These are phyloP conservation scores for Morpho deidamia DNA, from an alignment of 2,888 invertebrate species.

Conservation along the genomic window DNA sequence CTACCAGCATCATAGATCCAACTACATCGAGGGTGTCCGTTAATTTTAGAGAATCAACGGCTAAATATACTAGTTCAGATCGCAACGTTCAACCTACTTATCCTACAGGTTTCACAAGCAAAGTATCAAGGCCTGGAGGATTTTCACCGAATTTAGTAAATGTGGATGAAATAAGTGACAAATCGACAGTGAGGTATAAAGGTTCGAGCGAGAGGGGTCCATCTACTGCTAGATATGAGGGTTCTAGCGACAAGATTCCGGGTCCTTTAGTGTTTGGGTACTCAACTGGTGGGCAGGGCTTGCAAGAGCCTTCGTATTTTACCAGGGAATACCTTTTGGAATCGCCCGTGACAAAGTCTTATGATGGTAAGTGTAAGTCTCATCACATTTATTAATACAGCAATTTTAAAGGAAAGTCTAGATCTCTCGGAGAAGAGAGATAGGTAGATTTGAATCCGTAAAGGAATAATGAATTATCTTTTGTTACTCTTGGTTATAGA, in stretches of 20 bases:
- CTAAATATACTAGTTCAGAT: conserved; percentile 14
- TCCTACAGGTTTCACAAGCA: conserved; percentile 25
- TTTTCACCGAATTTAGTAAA: conserved; percentile 28
- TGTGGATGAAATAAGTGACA: conserved; percentile 20
- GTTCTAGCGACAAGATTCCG: conserved; percentile 36
- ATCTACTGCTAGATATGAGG: conserved; percentile 37
- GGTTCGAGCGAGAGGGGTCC: conserved; percentile 24
- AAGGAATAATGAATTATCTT: too few relatives aligned
- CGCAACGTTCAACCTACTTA: conserved; percentile 21
- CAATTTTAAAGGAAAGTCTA: neutral
- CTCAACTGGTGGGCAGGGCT: conserved; percentile 48
- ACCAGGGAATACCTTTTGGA: conserved; percentile 69
- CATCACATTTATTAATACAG: neutral
- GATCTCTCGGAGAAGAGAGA: too few relatives aligned
- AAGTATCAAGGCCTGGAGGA: conserved; percentile 29
- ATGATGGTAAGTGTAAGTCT: conserved; percentile 54
- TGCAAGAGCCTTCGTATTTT: conserved; percentile 58
- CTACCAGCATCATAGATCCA: conserved; percentile 1
- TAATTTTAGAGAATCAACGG: conserved; percentile 24
- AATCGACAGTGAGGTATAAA: conserved; percentile 24
- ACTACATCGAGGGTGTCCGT: conserved; percentile 22
- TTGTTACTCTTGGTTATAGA: too few relatives aligned
- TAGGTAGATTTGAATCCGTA: too few relatives aligned
- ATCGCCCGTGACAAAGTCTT: conserved; percentile 65
- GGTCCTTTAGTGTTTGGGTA: conserved; percentile 49